Conservation (phyloP, 2,113 vertebrate species). For the Colaptes auratus region DNA sequence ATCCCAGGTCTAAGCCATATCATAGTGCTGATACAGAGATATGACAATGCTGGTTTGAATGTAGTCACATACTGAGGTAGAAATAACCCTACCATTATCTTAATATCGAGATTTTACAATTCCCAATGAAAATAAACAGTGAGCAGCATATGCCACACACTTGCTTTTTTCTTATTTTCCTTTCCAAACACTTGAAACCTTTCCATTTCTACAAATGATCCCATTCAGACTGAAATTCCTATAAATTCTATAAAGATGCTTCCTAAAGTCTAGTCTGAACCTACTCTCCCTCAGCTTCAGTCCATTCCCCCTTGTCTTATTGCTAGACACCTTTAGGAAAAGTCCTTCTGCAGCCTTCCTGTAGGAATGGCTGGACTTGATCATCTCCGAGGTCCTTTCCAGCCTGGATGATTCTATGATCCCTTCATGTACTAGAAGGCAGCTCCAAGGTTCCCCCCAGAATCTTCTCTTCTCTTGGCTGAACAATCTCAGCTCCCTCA, state of each 20-base stretch:
- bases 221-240: neutral
- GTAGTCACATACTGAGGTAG: neutral
- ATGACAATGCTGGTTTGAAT: neutral
- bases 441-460: too few species aligned
- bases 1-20: neutral
- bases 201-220: conserved; percentile 5
- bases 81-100: neutral
- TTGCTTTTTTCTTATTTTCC: neutral
- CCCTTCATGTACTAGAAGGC: too few species aligned
- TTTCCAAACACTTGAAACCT: neutral
- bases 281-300: too few species aligned
- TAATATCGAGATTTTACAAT: neutral
- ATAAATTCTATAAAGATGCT: conserved; percentile 1
- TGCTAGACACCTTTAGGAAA: too few species aligned
- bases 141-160: neutral
- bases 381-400: too few species aligned
- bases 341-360: too few species aligned
- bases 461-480: too few species aligned
- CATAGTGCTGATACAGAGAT: neutral
- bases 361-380: too few species aligned
- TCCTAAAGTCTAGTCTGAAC: too few species aligned
- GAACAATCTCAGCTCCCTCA: too few species aligned
- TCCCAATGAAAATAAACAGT: neutral
- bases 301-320: too few species aligned
- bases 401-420: too few species aligned